Base-by-base conservation (phyloP, 2,113 vertebrate genomes). In the Circaetus gallicus region DNA sequence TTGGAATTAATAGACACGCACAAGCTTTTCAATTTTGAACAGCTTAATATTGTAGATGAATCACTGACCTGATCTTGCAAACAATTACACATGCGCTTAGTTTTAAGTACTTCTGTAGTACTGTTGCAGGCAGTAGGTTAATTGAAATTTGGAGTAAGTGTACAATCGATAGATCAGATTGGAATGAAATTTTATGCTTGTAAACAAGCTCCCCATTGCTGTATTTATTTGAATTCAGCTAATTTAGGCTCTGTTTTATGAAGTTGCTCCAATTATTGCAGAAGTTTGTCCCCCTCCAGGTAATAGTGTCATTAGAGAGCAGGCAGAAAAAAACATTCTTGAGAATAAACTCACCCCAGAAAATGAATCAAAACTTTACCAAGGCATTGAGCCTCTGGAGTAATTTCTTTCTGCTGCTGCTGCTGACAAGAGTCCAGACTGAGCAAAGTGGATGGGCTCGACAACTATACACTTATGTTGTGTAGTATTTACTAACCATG, bases 41-140 rank as follows among this genome's bases (percentile, higher is more conserved):
- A 62, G 66, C 66, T 82, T 95, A 80, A 90, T 93, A 22, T 26
- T 71, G 47, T 25, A 31, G 73, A 34, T 63, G 66, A 87, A 88
- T 94, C 53, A 7, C 49, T 82, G 76, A 71, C 82, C 82, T 89
- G 86, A 53, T 89, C 88, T 58, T 56, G 81, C 86, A 80, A 87
- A 87, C 83, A 79, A 52, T 97, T 89, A 82, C 52, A 49, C 49
- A 15, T 24, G 77, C 69, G 70, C 66, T 79, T 82, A 45, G 72
- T 86, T 76, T 59, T n/a, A 49, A 6, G 4, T 76, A 24, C 58
- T 89, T 29, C 14, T 15, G 38, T 28, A n/a, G 45, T 52, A 6
- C 53, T 53, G 32, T 65, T 77, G 78, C 36, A 93, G 36, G 78
- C 73, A 82, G 70, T 13, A 87, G 74, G 73, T 96, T 97, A 96